These are phyloP conservation scores for Bombus picipes DNA, from an alignment of 1,140 invertebrate genomes.

Conservation along the genomic window DNA sequence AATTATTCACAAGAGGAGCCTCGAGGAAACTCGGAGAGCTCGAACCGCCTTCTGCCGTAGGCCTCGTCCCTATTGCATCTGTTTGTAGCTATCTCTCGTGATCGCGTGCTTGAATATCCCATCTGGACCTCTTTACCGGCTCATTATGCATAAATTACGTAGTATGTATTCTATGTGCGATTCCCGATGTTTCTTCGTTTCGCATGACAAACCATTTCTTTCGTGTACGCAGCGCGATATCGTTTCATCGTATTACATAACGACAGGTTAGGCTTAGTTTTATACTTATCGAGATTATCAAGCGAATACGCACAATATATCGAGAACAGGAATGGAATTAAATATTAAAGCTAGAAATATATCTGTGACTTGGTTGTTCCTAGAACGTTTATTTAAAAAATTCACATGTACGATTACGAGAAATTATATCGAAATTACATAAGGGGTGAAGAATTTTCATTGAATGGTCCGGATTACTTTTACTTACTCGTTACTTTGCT, in stretches of 20 bases:
- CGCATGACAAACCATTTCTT: not conserved
- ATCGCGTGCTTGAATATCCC: conserved; percentile 26
- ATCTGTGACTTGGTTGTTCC: not conserved
- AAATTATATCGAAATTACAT: not conserved
- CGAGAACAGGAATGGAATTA: not conserved
- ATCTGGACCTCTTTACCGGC: not conserved
- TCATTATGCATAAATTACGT: conserved; percentile 21
- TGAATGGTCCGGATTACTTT: not conserved
- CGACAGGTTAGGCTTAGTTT: not conserved
- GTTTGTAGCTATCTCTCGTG: conserved; percentile 10
- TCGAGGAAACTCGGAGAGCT: conserved; percentile 35
- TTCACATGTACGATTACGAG: not conserved
- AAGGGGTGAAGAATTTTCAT: not conserved
- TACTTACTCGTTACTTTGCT: not conserved
- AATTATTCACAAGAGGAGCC: conserved; percentile 46
- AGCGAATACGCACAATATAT: not conserved
- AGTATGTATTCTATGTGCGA: not conserved
- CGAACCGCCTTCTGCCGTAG: conserved; percentile 12
- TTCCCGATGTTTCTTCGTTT: not conserved
- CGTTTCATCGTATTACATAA: not conserved
- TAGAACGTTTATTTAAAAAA: not conserved
- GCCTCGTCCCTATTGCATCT: conserved; percentile 37
- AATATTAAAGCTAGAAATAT: too few species aligned
- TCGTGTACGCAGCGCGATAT: not conserved
- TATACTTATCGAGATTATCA: not conserved